A percentile compares a stretch with the other conserved stretches of the same genome.
Conservation (phyloP, 2,113 vertebrate genomes). For the Rynchops niger region DNA sequence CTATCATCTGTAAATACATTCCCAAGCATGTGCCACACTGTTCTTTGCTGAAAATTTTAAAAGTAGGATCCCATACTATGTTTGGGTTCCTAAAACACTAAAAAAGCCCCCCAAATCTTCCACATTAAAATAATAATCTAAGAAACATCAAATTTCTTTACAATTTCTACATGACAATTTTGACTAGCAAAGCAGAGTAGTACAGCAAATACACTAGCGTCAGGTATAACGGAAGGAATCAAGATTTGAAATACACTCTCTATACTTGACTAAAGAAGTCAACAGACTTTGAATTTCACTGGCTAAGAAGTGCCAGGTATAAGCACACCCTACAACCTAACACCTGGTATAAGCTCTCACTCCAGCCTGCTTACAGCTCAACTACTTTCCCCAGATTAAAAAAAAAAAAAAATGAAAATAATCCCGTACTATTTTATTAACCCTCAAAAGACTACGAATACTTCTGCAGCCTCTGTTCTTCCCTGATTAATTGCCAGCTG, state of each 20-base stretch:
- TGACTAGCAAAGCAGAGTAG: background rate
- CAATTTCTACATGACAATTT: background rate
- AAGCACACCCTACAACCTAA: background rate
- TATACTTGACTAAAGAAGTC: background rate
- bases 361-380: background rate
- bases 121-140: background rate
- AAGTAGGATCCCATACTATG: background rate
- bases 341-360: background rate
- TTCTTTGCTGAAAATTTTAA: background rate
- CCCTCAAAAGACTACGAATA: background rate
- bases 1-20: background rate
- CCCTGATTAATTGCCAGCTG: background rate
- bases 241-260: background rate
- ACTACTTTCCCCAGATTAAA: background rate
- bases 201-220: background rate
- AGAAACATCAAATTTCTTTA: background rate
- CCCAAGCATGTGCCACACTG: fast-evolving
- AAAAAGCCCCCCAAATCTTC: background rate
- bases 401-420: no score
- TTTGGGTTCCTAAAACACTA: background rate
- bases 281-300: background rate
- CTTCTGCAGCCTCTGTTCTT: background rate
- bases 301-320: background rate
- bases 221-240: background rate
- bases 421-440: background rate